phyloP scores from a whole-genome alignment of 1,140 invertebrate species.

The Arion vulgaris region DNA sequence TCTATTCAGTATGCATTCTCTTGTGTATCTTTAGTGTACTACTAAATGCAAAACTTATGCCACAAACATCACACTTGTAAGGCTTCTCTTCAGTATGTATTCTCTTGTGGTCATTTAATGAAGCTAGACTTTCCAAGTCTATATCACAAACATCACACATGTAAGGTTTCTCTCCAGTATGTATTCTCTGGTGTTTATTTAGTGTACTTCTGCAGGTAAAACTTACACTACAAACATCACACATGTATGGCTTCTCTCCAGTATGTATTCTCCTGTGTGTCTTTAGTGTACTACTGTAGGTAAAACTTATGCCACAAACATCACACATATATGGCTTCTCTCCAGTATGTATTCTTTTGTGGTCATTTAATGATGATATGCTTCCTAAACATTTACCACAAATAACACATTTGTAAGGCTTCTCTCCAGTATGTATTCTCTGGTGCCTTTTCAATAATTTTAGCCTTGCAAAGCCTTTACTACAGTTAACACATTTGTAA shows the following conservation, averaged over 20 bases:
- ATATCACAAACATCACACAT: too few relatives aligned
- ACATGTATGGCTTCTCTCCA: too few relatives aligned
- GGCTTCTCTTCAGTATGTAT: too few relatives aligned
- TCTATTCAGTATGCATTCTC: too few relatives aligned
- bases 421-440: slow-evolving; percentile 5
- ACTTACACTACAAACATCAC: too few relatives aligned
- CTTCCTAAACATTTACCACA: background rate
- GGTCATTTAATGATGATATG: background rate
- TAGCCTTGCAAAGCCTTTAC: background rate
- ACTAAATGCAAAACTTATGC: too few relatives aligned
- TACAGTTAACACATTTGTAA: background rate
- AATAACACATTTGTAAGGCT: slow-evolving; percentile 2
- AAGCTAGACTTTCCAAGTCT: too few relatives aligned
- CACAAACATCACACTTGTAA: background rate
- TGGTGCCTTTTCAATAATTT: background rate
- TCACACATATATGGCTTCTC: slow-evolving; percentile 9
- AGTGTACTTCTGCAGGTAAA: too few relatives aligned
- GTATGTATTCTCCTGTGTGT: slow-evolving; percentile 1
- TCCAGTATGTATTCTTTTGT: background rate
- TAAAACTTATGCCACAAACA: background rate
- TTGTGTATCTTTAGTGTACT: too few relatives aligned
- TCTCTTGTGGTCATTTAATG: too few relatives aligned
- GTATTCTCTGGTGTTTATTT: too few relatives aligned
- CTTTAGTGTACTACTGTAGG: background rate
- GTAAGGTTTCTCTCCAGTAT: too few relatives aligned